Conservation (phyloP, 2,888 invertebrate genomes). For the Cheilosia vulpina region DNA sequence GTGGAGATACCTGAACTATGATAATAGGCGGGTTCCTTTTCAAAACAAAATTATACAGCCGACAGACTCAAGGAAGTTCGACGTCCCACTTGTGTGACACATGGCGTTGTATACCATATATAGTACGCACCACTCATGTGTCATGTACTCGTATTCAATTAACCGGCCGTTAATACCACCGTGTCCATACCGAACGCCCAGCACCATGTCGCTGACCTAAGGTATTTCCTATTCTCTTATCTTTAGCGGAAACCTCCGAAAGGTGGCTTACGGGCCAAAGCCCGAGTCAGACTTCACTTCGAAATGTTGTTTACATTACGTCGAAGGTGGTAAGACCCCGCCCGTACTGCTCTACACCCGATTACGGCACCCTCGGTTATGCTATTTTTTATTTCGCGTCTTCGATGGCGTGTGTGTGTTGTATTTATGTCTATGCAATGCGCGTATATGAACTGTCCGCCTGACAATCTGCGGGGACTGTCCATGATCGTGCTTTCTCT, state of each 20-base stretch:
- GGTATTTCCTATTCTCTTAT: constrained; percentile 68
- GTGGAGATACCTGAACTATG: neutral
- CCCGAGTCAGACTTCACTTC: constrained; percentile 42
- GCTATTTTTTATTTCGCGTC: constrained; percentile 30
- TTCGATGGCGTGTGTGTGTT: constrained; percentile 30
- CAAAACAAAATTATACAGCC: neutral
- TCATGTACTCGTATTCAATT: constrained; percentile 33
- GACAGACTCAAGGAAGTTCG: constrained; percentile 25
- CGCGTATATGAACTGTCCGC: constrained; percentile 30
- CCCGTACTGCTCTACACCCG: constrained; percentile 19
- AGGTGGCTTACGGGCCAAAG: constrained; percentile 42
- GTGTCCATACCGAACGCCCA: constrained; percentile 45
- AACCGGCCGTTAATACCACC: constrained; percentile 26
- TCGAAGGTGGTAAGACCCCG: constrained; percentile 41
- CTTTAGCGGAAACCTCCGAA: constrained; percentile 58
- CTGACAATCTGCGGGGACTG: constrained; percentile 39
- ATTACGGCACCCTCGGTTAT: constrained; percentile 57
- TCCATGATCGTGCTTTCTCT: constrained; percentile 74
- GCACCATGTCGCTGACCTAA: constrained; percentile 27
- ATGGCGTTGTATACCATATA: too few relatives aligned
- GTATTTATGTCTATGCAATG: constrained; percentile 16
- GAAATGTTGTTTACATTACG: constrained; percentile 54
- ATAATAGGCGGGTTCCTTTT: constrained; percentile 4
- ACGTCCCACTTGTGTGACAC: constrained; percentile 31
- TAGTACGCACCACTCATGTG: neutral